phyloP scores from a whole-genome alignment of 2,888 invertebrate species.

The Ephialtes manifestator region DNA sequence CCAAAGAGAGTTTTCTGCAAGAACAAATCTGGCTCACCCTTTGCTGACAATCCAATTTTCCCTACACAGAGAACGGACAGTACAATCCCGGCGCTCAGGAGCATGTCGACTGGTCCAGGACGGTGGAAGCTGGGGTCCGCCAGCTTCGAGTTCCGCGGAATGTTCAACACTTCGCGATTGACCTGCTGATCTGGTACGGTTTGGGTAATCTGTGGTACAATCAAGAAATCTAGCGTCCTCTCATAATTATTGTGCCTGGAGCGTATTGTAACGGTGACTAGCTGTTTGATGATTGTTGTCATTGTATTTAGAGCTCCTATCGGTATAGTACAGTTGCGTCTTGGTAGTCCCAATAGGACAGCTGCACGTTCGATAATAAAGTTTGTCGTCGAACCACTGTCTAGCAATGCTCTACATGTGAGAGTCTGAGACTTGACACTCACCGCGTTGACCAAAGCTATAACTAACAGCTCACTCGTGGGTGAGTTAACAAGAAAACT shows the following conservation, averaged over 20 bases:
- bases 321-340: conserved; percentile 4
- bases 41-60: neutral
- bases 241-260: conserved; percentile 37
- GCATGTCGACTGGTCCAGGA: conserved; percentile 4
- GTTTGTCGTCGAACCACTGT: conserved; percentile 62
- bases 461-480: conserved; percentile 6
- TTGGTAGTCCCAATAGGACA: neutral
- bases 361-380: conserved; percentile 64
- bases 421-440: conserved; percentile 2
- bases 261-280: conserved; percentile 27
- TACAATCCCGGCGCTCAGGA: neutral
- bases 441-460: neutral
- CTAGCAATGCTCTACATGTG: conserved; percentile 52
- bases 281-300: conserved; percentile 23
- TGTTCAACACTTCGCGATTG: conserved; percentile 33
- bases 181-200: conserved; percentile 55
- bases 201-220: conserved; percentile 43
- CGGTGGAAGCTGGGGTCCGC: conserved; percentile 62
- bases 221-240: conserved; percentile 50
- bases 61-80: neutral
- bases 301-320: conserved; percentile 57
- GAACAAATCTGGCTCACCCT: conserved; percentile 19
- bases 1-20: conserved; percentile 44
- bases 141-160: conserved; percentile 61
- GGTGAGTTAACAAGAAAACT: neutral